A percentile compares a stretch with the other conserved stretches of the same genome.
Conservation (phyloP, 2,113 vertebrate genomes). For the Castor canadensis region DNA sequence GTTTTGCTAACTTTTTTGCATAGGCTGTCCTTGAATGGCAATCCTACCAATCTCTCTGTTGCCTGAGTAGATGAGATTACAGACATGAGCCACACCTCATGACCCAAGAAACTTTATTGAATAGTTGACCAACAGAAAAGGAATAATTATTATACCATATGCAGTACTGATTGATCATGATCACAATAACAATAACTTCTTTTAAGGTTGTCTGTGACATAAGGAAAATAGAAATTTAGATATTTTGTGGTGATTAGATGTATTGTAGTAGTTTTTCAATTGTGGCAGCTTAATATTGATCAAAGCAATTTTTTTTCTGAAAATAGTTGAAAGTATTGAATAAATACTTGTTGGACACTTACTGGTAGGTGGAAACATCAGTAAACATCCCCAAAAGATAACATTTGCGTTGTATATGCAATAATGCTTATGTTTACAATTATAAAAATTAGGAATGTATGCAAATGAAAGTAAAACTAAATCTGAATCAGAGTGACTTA, state of each 20-base stretch:
- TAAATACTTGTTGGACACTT: background rate
- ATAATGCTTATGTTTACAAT: background rate
- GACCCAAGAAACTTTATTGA: no score
- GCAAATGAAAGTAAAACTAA: slow-evolving; percentile 19
- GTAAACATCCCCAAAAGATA: background rate
- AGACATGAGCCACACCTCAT: no score
- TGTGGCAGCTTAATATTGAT: background rate
- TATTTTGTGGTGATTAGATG: background rate
- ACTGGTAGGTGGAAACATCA: background rate
- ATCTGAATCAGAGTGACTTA: background rate
- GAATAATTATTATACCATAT: background rate
- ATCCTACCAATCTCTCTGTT: no score
- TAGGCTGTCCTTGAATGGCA: no score
- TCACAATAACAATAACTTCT: background rate
- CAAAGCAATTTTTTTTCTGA: background rate
- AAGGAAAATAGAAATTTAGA: background rate
- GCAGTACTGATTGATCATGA: background rate
- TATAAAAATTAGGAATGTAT: background rate
- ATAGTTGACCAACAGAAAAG: background rate
- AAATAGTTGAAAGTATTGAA: background rate
- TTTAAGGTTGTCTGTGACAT: background rate
- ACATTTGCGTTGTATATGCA: background rate
- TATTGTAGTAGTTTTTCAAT: background rate
- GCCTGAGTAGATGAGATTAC: no score
- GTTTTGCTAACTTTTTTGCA: no score